Base-by-base conservation (phyloP, 2,113 vertebrate species). In the Sebastes fasciatus region DNA sequence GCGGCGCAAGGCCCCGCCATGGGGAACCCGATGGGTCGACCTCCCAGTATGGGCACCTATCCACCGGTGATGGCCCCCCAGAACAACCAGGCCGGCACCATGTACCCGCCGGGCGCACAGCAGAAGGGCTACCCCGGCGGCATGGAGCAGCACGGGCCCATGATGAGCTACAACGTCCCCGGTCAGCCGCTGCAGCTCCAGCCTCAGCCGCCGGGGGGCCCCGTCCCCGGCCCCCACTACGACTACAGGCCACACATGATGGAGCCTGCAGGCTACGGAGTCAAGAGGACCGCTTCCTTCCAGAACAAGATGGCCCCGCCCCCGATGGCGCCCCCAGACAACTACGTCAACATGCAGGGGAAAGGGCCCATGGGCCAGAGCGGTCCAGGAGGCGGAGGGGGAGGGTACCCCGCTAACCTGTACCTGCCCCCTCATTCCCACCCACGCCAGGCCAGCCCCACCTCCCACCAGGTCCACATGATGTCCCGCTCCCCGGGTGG, bases 231-330 rank as follows among this genome's bases (percentile, higher is more conserved):
- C 12, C 93, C 96, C 0, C 98, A 97, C 89, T 99, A 98, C 61
- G 90, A 96, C 43, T 97, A 97, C 40, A 93, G 96, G 74, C 92
- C 93, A 1, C 97, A 97, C 86, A 95, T 98, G 82, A 96, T 98
- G 89, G 96, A 99, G 71, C 86, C 96, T 0, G 90, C 96, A 34
- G 96, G 95, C 12, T 99, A 98, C 3, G 95, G 96, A n/a, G 90
- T 99, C 60, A 97, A 99, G 94, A 94, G 97, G 82, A 99, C 97
- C 78, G 96, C 97, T 6, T 99, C 98, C 84, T 99, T 99, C 92
- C 98, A 99, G 90, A 98, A 95, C 91, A 98, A 99, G 94, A 95
- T 97, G 85, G 93, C 96, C 2, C 96, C 93, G 0, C 87, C 92
- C 0, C 57, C 85, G 6, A 92, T 93, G 88, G 83, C 93, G 1